Base-by-base conservation (phyloP, 2,113 vertebrate species). In the Scophthalmus maximus region DNA sequence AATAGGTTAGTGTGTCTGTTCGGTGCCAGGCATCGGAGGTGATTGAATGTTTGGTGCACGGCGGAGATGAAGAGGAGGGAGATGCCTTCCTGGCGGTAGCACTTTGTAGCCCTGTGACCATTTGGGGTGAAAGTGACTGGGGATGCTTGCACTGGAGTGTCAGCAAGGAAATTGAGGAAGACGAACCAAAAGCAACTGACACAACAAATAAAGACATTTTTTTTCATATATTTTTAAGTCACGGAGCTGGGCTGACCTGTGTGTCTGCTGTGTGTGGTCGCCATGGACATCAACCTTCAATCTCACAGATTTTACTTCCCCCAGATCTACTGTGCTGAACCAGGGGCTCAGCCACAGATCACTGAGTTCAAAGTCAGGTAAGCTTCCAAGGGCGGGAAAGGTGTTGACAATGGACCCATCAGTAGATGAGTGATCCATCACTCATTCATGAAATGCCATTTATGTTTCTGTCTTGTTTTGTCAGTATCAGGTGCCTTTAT, bases 321-420 rank as follows among this genome's bases (percentile, higher is more conserved):
- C 7, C 91, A 92, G 70, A 91, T 94, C 82, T 92, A 91, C 90
- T 93, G 92, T 26, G 86, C 89, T 14, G 93, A 94, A 2, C 82
- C 85, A 4, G 88, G 90, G 9, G 83, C 85, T 15, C 90, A 88
- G 63, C 86, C 79, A 18, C 91, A 91, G 71, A 71, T 92, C 50
- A 76, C 87, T 6, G 93, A 94, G 82, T 91, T 92, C 78, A 93
- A 92, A 91, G 89, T 89, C 92, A 93, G 93, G 93, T 94, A 92
- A 60, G 92, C 32, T 26, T 66, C 22, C 29, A 17, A n/a, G 26
- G 40, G 10, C 5, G 40, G 9, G 6, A 4, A 44, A 52, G 30
- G 25, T 63, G 73, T 53, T 70, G n/a, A 47, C 0, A 4, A 20
- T 8, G 23, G 25, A 74, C 49, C 25, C 10, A 36, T 55, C 22